These are phyloP conservation scores for Onychostoma macrolepis DNA, from an alignment of 2,113 vertebrate species.

Conservation along the genomic window DNA sequence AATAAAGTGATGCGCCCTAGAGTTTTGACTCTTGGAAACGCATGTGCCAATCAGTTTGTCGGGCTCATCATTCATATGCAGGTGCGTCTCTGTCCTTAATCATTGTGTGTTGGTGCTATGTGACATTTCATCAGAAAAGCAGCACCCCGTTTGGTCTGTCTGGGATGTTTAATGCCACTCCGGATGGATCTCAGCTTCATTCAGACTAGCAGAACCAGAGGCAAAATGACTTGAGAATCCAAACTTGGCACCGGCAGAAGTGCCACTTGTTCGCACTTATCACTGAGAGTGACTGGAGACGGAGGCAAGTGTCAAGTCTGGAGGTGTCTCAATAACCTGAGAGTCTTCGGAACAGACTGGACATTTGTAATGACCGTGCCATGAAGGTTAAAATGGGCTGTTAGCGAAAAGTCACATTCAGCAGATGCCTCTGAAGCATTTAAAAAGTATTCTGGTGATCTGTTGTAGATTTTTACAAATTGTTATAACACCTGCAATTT, in stretches of 20 bases:
- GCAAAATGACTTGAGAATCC: neutral
- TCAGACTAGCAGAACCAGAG: neutral
- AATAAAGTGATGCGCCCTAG: conserved; percentile 58
- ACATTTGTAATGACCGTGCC: neutral
- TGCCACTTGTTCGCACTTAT: conserved; percentile 8
- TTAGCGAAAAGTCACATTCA: neutral
- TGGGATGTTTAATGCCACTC: conserved; percentile 12
- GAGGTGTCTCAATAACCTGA: conserved; percentile 8
- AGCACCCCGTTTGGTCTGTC: neutral
- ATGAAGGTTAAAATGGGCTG: neutral
- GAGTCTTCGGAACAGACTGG: conserved; percentile 21
- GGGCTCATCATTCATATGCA: conserved; percentile 41
- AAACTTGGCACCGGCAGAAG: conserved; percentile 8
- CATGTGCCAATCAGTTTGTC: conserved; percentile 59
- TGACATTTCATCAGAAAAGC: conserved; percentile 31
- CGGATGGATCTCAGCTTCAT: conserved; percentile 24
- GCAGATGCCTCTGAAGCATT: neutral
- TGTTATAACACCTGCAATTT: neutral
- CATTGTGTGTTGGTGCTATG: conserved; percentile 1
- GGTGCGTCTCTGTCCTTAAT: conserved; percentile 24
- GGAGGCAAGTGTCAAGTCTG: neutral
- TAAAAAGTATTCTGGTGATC: neutral
- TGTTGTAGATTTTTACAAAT: neutral
- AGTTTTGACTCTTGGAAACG: conserved; percentile 49
- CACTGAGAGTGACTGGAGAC: conserved; percentile 31